These are phyloP conservation scores for Pseudocheirus occidentalis DNA, from an alignment of 2,797 vertebrate species.

Conservation along the genomic window DNA sequence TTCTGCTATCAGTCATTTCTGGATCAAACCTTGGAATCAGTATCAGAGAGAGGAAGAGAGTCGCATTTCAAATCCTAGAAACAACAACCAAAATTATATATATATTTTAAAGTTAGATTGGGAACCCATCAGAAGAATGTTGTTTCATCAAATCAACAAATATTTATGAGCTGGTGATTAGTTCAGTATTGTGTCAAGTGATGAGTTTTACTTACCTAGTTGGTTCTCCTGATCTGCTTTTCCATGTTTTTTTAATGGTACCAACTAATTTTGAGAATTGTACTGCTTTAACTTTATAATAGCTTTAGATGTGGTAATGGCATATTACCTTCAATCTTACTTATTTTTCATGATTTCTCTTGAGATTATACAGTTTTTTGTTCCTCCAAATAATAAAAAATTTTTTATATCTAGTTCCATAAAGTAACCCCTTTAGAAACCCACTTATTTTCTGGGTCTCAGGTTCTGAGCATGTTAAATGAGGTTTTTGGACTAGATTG, in stretches of 20 bases:
- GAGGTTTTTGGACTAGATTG: not conserved
- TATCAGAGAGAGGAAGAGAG: not conserved
- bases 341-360: not conserved
- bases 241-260: not conserved
- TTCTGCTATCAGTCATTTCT: not conserved
- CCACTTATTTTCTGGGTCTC: not conserved
- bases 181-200: not conserved
- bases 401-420: not conserved
- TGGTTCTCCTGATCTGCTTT: not conserved
- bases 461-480: not conserved
- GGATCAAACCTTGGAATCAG: not conserved
- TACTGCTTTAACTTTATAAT: not conserved
- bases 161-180: not conserved
- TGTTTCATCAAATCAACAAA: not conserved
- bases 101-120: not conserved
- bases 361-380: not conserved
- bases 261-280: not conserved
- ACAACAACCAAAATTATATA: not conserved
- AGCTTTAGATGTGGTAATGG: not conserved
- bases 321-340: not conserved
- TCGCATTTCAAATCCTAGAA: not conserved
- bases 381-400: not conserved
- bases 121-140: not conserved
- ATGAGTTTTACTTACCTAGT: not conserved
- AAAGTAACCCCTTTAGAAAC: not conserved